Evolutionary conservation across 1,140 invertebrate genomes (phyloP).

Genomic region (Drosophila truncata): DNA sequence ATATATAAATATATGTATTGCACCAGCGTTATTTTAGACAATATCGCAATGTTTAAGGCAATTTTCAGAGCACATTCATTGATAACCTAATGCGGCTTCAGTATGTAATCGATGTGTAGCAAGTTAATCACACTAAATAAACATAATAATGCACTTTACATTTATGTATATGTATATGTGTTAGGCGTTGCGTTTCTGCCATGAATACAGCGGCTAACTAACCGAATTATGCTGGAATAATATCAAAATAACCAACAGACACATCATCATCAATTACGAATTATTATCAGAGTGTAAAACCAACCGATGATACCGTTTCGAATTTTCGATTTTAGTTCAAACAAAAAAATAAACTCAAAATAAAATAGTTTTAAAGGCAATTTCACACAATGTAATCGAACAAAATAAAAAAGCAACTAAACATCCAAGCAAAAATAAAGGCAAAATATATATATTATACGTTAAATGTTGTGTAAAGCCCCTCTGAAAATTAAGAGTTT

Average conservation of each 20-base stretch:
- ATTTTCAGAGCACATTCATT: constrained; percentile 80
- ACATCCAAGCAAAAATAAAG: constrained; percentile 54
- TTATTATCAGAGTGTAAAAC: constrained; percentile 33
- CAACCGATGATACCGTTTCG: constrained; percentile 55
- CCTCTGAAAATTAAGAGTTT: constrained; percentile 47
- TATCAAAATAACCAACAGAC: constrained; percentile 49
- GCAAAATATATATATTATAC: constrained; percentile 60
- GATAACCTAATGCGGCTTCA: constrained; percentile 75
- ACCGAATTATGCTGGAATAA: constrained; percentile 50
- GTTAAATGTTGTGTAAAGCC: constrained; percentile 82
- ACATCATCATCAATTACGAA: constrained; percentile 81
- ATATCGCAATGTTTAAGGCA: constrained; percentile 40
- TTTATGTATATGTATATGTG: constrained; percentile 83
- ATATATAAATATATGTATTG: constrained; percentile 67
- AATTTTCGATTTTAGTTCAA: constrained; percentile 28
- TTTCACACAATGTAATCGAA: constrained; percentile 20
- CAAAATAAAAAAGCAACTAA: constrained; percentile 30
- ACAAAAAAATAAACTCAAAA: background rate
- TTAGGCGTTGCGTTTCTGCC: constrained; percentile 81
- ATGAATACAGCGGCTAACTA: constrained; percentile 70
- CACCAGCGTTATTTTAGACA: constrained; percentile 60
- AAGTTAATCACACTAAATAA: constrained; percentile 56
- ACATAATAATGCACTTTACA: constrained; percentile 64
- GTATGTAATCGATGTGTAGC: constrained; percentile 75
- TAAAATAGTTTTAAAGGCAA: constrained; percentile 17